These are phyloP conservation scores for Melolontha melolontha DNA, from an alignment of 2,888 invertebrate genomes.

Conservation along the genomic window DNA sequence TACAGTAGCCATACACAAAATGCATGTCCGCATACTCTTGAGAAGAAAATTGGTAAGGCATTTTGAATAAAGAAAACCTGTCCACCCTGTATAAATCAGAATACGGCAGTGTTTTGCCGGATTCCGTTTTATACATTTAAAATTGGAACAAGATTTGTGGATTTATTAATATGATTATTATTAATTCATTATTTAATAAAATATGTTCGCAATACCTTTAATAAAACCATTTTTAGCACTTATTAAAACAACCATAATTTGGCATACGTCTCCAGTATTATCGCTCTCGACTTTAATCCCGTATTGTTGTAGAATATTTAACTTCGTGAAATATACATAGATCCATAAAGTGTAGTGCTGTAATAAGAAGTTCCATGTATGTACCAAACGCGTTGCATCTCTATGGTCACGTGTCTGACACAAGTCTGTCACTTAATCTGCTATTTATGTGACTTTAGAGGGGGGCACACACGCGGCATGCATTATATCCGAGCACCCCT, in stretches of 20 bases:
- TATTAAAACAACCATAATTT: not conserved
- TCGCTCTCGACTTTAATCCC: conserved; percentile 52
- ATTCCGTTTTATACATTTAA: no score
- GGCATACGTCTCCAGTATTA: conserved; percentile 10
- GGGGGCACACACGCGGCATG: conserved; percentile 58
- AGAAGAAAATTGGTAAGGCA: no score
- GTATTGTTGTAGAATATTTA: conserved; percentile 56
- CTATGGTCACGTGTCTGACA: conserved; percentile 61
- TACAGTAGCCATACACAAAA: no score
- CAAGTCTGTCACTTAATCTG: conserved; percentile 67
- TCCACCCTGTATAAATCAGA: no score
- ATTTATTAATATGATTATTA: no score
- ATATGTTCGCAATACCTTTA: no score
- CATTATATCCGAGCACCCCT: conserved; percentile 47
- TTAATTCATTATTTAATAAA: no score
- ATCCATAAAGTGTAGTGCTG: conserved; percentile 3
- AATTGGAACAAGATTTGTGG: no score
- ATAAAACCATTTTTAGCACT: not conserved
- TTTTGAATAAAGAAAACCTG: no score
- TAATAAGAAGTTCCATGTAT: conserved; percentile 34
- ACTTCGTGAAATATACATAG: conserved; percentile 14
- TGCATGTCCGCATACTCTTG: no score
- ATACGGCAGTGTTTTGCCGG: no score
- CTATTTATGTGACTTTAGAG: conserved; percentile 66
- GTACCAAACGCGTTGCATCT: conserved; percentile 24